These are phyloP conservation scores for Gryllus bimaculatus DNA, from an alignment of 1,140 invertebrate species.

Conservation along the genomic window DNA sequence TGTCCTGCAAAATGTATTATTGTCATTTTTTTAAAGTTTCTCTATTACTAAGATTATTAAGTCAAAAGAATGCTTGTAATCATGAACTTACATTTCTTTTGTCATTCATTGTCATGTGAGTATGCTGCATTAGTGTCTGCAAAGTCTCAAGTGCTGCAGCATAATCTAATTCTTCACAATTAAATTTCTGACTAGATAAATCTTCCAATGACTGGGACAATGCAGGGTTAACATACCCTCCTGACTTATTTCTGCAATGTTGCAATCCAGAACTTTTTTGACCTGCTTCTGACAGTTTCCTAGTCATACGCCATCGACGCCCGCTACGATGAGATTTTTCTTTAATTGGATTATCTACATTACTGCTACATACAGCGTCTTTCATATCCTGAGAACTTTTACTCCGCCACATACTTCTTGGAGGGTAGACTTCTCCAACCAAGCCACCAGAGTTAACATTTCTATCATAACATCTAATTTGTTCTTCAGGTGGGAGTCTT, in stretches of 20 bases:
- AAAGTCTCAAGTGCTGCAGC: conserved; percentile 14
- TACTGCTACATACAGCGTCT: neutral
- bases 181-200: neutral
- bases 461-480: neutral
- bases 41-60: too few species aligned
- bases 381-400: neutral
- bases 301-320: neutral
- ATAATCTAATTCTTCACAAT: conserved; percentile 17
- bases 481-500: neutral
- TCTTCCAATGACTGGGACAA: conserved; percentile 16
- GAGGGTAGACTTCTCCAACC: neutral
- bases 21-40: too few species aligned
- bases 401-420: neutral
- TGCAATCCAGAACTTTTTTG: neutral
- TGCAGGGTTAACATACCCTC: conserved; percentile 19
- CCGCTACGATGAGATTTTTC: neutral
- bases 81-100: too few species aligned
- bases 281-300: neutral
- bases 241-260: conserved; percentile 16
- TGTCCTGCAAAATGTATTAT: too few species aligned
- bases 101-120: neutral
- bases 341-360: neutral
- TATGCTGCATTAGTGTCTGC: conserved; percentile 12
- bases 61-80: too few species aligned
- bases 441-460: neutral